Evolutionary conservation across 2,888 invertebrate genomes (phyloP).

Genomic region (Tridacna crocea): DNA sequence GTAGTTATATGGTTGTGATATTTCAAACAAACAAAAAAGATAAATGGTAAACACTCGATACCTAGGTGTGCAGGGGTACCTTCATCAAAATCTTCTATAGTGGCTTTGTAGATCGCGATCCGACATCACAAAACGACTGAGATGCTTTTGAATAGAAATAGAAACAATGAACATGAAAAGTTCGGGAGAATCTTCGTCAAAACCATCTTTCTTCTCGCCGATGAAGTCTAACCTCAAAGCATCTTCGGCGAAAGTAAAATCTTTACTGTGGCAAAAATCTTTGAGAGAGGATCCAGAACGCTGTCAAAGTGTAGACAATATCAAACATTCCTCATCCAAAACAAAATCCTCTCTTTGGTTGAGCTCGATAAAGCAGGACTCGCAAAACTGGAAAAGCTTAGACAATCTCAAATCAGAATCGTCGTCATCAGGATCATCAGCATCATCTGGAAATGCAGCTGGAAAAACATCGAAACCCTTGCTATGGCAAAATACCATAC

Average conservation of each 20-base stretch:
- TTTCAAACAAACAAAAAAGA: too few species aligned
- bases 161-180: slow-evolving; percentile 3
- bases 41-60: too few species aligned
- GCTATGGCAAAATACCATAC: slow-evolving; percentile 51
- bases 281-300: slow-evolving; percentile 45
- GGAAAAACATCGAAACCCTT: slow-evolving; percentile 20
- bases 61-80: too few species aligned
- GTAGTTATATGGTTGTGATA: too few species aligned
- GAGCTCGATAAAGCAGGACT: slow-evolving; percentile 49
- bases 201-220: slow-evolving; percentile 42
- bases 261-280: slow-evolving; percentile 52
- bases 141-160: too few species aligned
- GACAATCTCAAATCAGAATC: slow-evolving; percentile 25
- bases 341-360: slow-evolving; percentile 46
- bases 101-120: too few species aligned
- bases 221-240: slow-evolving; percentile 45
- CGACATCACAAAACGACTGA: too few species aligned
- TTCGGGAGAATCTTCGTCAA: slow-evolving; percentile 12
- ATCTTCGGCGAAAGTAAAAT: slow-evolving; percentile 46
- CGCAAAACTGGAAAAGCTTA: slow-evolving; percentile 46
- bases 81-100: too few species aligned
- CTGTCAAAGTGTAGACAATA: slow-evolving; percentile 46
- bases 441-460: background rate
- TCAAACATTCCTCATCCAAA: slow-evolving; percentile 46
- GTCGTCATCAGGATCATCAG: slow-evolving; percentile 3